phyloP scores from a whole-genome alignment of 1,140 invertebrate genomes.

The Amyelois transitella region DNA sequence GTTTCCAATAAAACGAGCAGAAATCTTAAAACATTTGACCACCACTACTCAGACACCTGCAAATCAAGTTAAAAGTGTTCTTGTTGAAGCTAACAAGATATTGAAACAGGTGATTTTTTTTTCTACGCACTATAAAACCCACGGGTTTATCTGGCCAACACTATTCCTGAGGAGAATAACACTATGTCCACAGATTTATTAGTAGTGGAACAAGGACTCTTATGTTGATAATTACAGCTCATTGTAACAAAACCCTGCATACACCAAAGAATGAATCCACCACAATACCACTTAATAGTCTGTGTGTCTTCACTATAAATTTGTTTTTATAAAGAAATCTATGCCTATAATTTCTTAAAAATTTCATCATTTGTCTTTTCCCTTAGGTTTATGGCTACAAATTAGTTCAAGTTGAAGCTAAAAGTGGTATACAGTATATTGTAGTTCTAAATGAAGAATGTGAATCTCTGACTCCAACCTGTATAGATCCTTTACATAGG shows the following conservation, averaged over 20 bases:
- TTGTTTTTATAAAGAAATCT: background rate
- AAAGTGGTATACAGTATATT: constrained; percentile 44
- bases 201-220: too few relatives aligned
- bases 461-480: constrained; percentile 25
- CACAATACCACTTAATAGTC: too few relatives aligned
- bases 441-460: constrained; percentile 38
- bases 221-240: too few relatives aligned
- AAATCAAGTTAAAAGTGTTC: constrained; percentile 28
- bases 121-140: background rate
- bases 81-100: constrained; percentile 34
- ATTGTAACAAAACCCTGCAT: too few relatives aligned
- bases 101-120: constrained; percentile 33
- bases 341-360: background rate
- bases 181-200: too few relatives aligned
- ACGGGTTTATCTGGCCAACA: too few relatives aligned
- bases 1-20: constrained; percentile 42
- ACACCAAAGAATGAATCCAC: too few relatives aligned
- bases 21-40: constrained; percentile 43
- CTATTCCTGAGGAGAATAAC: too few relatives aligned
- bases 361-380: background rate
- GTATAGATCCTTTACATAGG: constrained; percentile 25
- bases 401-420: constrained; percentile 39
- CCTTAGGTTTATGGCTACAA: constrained; percentile 57
- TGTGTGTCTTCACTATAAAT: too few relatives aligned
- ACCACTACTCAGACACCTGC: constrained; percentile 23